Evolutionary conservation across 2,113 vertebrate genomes (phyloP).

Genomic region (Manacus vitellinus): DNA sequence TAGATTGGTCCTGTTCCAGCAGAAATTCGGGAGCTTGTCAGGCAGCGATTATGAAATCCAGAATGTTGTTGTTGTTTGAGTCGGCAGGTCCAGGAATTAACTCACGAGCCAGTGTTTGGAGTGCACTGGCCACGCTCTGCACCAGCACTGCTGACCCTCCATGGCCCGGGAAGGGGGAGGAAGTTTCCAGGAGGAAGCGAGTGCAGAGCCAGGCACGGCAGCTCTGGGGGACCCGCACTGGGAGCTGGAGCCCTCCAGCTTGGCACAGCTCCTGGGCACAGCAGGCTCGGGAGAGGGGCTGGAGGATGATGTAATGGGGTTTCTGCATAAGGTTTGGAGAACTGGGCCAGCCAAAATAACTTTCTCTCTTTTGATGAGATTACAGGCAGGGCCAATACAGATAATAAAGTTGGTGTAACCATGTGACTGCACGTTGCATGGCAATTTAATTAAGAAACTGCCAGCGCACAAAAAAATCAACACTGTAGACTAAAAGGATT

Average conservation of each 20-base stretch:
- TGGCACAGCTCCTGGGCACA: not conserved
- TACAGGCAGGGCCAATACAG: not conserved
- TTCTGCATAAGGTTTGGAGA: not conserved
- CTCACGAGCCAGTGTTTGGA: not conserved
- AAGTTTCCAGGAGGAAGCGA: not conserved
- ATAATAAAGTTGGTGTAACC: not conserved
- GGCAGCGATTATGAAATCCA: not conserved
- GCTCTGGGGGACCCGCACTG: fast-evolving
- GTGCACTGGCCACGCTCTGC: not conserved
- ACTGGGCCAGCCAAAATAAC: not conserved
- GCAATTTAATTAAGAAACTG: conserved; percentile 28
- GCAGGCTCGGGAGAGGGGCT: not conserved
- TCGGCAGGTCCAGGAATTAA: not conserved
- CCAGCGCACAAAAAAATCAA: not conserved
- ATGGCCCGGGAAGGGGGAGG: fast-evolving
- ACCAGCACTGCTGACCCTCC: fast-evolving
- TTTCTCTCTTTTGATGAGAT: not conserved
- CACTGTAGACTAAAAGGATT: not conserved
- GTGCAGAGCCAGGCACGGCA: fast-evolving
- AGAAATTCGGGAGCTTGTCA: not conserved
- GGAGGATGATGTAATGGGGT: fast-evolving
- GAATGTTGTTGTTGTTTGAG: not conserved
- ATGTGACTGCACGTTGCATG: not conserved
- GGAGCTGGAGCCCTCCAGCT: not conserved
- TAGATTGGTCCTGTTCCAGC: not conserved